These are phyloP conservation scores for Enteromius unitaeniatus DNA, from an alignment of 2,797 vertebrate genomes.

Conservation along the genomic window DNA sequence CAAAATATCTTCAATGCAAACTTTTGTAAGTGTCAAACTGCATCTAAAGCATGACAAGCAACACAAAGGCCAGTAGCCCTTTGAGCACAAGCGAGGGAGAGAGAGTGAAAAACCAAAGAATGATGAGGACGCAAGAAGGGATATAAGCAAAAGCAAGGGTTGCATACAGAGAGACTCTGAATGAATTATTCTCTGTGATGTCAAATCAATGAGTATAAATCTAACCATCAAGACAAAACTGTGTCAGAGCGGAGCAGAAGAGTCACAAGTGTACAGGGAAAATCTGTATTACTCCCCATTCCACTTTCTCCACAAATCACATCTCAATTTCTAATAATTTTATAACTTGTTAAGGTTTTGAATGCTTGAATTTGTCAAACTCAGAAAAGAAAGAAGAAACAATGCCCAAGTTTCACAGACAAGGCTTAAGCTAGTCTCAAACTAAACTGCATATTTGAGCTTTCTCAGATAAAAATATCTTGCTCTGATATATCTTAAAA, in stretches of 20 bases:
- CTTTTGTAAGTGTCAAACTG: slow-evolving; percentile 10
- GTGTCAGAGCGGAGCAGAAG: slow-evolving; percentile 11
- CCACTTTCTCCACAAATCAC: background rate
- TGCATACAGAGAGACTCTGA: background rate
- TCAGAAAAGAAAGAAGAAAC: background rate
- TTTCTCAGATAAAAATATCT: too few species aligned
- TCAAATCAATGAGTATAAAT: slow-evolving; percentile 41
- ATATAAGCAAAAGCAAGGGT: slow-evolving; percentile 18
- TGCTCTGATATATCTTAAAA: too few species aligned
- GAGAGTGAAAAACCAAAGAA: background rate
- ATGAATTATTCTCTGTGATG: slow-evolving; percentile 53
- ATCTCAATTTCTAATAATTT: slow-evolving; percentile 8
- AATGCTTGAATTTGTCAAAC: background rate
- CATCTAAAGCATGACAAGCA: background rate
- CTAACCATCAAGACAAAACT: slow-evolving; percentile 50
- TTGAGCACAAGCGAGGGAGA: background rate
- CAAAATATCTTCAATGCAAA: slow-evolving; percentile 9
- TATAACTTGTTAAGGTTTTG: background rate
- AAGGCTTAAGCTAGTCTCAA: too few species aligned
- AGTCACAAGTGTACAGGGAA: background rate
- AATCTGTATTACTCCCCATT: background rate
- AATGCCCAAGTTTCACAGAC: background rate
- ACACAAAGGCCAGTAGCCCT: slow-evolving; percentile 21
- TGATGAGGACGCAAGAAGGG: background rate
- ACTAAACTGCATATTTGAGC: too few species aligned